phyloP scores from a whole-genome alignment of 2,888 invertebrate species.

The Acrocyrtus sp. region DNA sequence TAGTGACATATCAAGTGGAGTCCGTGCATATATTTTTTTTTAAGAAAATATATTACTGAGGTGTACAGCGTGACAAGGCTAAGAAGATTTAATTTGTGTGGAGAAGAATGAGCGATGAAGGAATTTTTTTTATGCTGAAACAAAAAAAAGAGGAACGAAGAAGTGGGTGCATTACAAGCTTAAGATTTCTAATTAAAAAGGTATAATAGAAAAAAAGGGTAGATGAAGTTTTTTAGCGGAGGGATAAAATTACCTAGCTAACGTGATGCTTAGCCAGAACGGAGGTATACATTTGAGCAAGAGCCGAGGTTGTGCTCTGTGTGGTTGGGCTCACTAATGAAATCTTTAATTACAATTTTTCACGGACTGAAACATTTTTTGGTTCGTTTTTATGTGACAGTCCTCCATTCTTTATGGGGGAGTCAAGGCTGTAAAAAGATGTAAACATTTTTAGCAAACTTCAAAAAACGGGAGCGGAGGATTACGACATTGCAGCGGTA shows the following conservation, averaged over 20 bases:
- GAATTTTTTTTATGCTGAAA: slow-evolving; percentile 21
- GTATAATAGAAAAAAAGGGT: slow-evolving; percentile 35
- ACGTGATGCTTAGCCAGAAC: neutral
- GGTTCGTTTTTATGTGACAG: slow-evolving; percentile 40
- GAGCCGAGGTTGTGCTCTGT: neutral
- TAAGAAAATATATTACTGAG: too few species aligned
- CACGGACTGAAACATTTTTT: slow-evolving; percentile 14
- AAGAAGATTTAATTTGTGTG: slow-evolving; percentile 2
- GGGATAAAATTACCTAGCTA: neutral
- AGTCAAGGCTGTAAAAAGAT: slow-evolving; percentile 30
- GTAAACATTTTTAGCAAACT: too few species aligned
- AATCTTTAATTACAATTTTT: slow-evolving; percentile 36
- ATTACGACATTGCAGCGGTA: too few species aligned
- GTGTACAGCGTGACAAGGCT: too few species aligned
- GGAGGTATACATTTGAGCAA: neutral
- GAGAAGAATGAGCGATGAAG: neutral
- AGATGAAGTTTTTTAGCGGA: too few species aligned
- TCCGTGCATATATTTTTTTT: neutral
- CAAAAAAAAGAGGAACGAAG: too few species aligned
- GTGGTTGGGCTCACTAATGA: slow-evolving; percentile 14
- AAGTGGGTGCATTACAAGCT: too few species aligned
- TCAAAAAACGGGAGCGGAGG: too few species aligned
- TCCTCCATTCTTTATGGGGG: slow-evolving; percentile 17
- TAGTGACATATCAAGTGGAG: neutral
- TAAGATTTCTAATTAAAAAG: slow-evolving; percentile 37